Percentiles rank a stretch among this genome's conserved stretches.
Conservation (phyloP, 1,140 invertebrate genomes). For the Theocolax elegans region DNA sequence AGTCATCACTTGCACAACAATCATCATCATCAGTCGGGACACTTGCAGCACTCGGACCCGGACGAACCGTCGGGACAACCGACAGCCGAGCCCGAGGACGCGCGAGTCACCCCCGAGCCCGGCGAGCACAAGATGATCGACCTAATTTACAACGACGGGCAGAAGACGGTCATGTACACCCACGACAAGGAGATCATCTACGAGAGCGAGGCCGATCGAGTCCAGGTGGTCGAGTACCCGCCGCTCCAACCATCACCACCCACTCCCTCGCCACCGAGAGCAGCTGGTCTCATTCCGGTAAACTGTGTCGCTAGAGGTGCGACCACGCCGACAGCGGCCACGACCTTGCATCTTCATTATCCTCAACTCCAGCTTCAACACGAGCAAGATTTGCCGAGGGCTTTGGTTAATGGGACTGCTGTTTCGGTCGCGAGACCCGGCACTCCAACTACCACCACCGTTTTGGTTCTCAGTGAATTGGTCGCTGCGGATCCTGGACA, state of each 20-base stretch:
- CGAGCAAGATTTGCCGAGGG: constrained; percentile 62
- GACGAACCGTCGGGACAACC: constrained; percentile 41
- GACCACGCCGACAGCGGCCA: constrained; percentile 52
- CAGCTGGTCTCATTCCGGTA: constrained; percentile 65
- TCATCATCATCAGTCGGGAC: constrained; percentile 52
- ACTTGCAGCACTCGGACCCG: constrained; percentile 46
- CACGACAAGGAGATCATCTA: constrained; percentile 68
- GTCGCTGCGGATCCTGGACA: constrained; percentile 60
- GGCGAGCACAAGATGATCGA: constrained; percentile 78
- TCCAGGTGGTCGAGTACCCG: constrained; percentile 65
- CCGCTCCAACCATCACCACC: constrained; percentile 69
- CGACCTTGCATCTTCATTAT: constrained; percentile 62
- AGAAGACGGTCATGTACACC: constrained; percentile 84
- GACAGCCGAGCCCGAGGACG: constrained; percentile 63
- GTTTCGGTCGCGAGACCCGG: constrained; percentile 42
- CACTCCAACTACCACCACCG: constrained; percentile 65
- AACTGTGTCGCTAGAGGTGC: constrained; percentile 62
- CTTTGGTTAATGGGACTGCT: constrained; percentile 55
- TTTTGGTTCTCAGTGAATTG: constrained; percentile 69
- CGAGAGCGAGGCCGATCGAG: constrained; percentile 63
- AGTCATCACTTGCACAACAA: constrained; percentile 58
- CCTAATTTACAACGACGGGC: constrained; percentile 83
- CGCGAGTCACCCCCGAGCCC: constrained; percentile 69
- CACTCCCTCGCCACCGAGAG: constrained; percentile 61
- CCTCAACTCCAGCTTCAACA: constrained; percentile 66